phyloP scores from a whole-genome alignment of 2,797 vertebrate genomes.

The Acridotheres tristis region DNA sequence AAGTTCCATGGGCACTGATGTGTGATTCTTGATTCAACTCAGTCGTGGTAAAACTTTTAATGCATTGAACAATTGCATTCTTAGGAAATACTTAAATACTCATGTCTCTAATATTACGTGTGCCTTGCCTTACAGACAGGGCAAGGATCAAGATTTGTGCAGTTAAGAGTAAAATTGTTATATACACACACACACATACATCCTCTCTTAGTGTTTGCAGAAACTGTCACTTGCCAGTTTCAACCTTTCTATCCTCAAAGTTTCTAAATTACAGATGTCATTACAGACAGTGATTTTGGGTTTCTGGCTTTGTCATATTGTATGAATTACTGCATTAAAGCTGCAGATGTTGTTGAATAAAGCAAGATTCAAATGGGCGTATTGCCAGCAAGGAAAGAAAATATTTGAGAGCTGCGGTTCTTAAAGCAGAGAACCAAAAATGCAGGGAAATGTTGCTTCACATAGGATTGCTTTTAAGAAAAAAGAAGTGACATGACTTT shows the following conservation, averaged over 20 bases:
- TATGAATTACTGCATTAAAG: not conserved
- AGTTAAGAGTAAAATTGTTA: not conserved
- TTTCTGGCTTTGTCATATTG: not conserved
- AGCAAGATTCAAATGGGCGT: not conserved
- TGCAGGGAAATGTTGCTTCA: not conserved
- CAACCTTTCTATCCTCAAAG: not conserved
- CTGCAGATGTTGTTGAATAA: not conserved
- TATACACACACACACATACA: accelerated
- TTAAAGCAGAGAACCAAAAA: not conserved
- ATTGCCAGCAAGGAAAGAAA: not conserved
- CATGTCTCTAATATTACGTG: not conserved
- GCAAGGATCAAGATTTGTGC: not conserved
- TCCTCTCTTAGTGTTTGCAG: not conserved
- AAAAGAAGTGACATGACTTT: not conserved
- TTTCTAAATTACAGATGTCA: not conserved
- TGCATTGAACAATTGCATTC: not conserved
- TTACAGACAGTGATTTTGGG: not conserved
- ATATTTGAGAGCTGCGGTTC: not conserved
- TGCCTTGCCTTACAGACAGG: not conserved
- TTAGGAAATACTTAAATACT: not conserved
- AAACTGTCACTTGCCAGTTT: not conserved
- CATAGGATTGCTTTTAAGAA: not conserved
- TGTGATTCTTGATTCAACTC: not conserved
- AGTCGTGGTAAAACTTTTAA: not conserved
- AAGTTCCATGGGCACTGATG: not conserved